These are phyloP conservation scores for Oscheius sp. DNA, from an alignment of 2,888 invertebrate species.

Conservation along the genomic window DNA sequence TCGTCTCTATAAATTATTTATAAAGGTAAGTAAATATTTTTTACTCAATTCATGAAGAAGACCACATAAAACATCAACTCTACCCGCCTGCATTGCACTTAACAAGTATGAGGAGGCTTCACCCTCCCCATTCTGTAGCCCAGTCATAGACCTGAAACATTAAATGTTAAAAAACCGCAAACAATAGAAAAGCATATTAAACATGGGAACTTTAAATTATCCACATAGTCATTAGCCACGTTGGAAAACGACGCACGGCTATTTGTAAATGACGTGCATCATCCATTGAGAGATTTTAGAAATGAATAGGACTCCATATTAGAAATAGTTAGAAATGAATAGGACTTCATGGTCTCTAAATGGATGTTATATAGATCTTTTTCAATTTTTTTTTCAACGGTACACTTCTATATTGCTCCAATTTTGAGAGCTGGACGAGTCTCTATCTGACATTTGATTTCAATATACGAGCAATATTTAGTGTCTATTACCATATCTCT, in stretches of 20 bases:
- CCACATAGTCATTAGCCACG: constrained; percentile 16
- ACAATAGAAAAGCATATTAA: not conserved
- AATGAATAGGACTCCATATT: no score
- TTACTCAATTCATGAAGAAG: constrained; percentile 7
- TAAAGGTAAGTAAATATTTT: not conserved
- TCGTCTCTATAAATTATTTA: constrained; percentile 6
- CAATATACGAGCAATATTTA: no score
- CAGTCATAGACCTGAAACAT: constrained; percentile 3
- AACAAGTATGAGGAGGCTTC: not conserved
- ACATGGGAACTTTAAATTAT: not conserved
- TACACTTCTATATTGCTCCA: no score
- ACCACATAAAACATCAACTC: constrained; percentile 11
- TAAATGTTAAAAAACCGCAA: not conserved
- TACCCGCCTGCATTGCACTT: constrained; percentile 14
- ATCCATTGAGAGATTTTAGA: no score
- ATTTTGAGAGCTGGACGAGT: no score
- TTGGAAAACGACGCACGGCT: not conserved
- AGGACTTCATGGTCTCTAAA: no score
- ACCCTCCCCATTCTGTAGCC: constrained; percentile 9
- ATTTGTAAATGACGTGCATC: not conserved
- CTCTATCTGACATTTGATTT: no score
- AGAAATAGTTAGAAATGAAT: no score
- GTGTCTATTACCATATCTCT: no score
- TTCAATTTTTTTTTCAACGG: no score
- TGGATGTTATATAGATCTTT: no score